These are phyloP conservation scores for Cardiocondyla obscurior DNA, from an alignment of 1,140 invertebrate genomes.

Conservation along the genomic window DNA sequence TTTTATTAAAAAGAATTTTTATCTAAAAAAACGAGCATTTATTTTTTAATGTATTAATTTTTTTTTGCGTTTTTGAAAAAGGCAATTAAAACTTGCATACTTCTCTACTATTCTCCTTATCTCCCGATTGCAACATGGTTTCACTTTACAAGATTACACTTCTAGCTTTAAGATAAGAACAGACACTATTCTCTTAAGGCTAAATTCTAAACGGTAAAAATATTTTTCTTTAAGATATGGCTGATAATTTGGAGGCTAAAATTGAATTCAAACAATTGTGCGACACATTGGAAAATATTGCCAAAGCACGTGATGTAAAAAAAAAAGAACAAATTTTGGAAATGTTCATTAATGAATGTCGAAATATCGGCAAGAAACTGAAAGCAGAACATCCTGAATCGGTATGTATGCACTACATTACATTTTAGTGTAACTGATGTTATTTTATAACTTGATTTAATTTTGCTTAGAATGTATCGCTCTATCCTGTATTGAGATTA, in stretches of 20 bases:
- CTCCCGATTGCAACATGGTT: too few species aligned
- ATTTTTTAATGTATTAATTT: too few species aligned
- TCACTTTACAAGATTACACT: too few species aligned
- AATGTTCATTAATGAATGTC: slow-evolving; percentile 85
- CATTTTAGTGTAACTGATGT: background rate
- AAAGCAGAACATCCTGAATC: slow-evolving; percentile 67
- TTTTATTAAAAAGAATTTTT: slow-evolving; percentile 20
- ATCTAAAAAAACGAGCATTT: background rate
- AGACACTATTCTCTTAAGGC: slow-evolving; percentile 57
- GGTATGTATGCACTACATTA: slow-evolving; percentile 61
- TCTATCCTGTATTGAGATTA: slow-evolving; percentile 89
- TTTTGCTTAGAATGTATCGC: slow-evolving; percentile 82
- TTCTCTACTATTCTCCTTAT: too few species aligned
- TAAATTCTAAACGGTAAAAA: background rate
- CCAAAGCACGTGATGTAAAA: slow-evolving; percentile 76
- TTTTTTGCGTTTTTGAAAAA: too few species aligned
- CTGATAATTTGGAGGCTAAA: slow-evolving; percentile 63
- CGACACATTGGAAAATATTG: slow-evolving; percentile 84
- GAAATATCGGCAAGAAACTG: slow-evolving; percentile 72
- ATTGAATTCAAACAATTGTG: slow-evolving; percentile 83
- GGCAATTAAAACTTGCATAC: too few species aligned
- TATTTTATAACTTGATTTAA: background rate
- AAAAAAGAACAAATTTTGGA: slow-evolving; percentile 83
- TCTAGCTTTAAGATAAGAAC: slow-evolving; percentile 62
- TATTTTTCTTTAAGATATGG: slow-evolving; percentile 5